These are phyloP conservation scores for Agonopterix arenella DNA, from an alignment of 2,888 invertebrate genomes.

Conservation along the genomic window DNA sequence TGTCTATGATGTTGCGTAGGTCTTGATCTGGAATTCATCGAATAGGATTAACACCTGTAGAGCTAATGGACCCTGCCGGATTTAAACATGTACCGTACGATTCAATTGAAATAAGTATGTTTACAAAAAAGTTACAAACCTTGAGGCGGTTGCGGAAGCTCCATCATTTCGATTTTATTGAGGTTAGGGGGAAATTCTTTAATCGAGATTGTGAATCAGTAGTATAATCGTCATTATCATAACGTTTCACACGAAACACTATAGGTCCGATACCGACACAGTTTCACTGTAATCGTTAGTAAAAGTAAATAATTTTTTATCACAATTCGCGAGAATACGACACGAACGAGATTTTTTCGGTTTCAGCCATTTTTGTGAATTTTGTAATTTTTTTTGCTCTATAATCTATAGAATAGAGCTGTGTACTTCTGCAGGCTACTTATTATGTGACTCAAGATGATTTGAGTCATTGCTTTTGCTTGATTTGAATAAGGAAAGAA, in stretches of 20 bases:
- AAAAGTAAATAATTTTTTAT: neutral
- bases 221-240: conserved; percentile 8
- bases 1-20: conserved; percentile 97
- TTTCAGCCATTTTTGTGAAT: conserved; percentile 40
- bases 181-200: conserved; percentile 35
- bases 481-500: too few relatives aligned
- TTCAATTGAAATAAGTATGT: too few relatives aligned
- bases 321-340: conserved; percentile 14
- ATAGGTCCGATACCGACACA: neutral
- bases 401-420: too few relatives aligned
- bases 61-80: too few relatives aligned
- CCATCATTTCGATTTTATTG: conserved; percentile 54
- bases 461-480: too few relatives aligned
- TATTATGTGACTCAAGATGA: too few relatives aligned
- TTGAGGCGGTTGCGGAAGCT: conserved; percentile 78
- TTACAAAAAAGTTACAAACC: conserved; percentile 48
- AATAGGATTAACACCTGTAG: neutral
- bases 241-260: conserved; percentile 12
- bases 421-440: too few relatives aligned
- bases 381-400: conserved; percentile 18
- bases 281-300: too few relatives aligned
- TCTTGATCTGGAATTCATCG: conserved; percentile 86
- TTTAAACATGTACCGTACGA: too few relatives aligned
- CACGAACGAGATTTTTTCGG: neutral
- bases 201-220: neutral